Percentiles rank a stretch among this genome's conserved stretches.
These are phyloP conservation scores for Phalacrocorax carbo DNA, from an alignment of 2,113 vertebrate species.

Conservation along the genomic window DNA sequence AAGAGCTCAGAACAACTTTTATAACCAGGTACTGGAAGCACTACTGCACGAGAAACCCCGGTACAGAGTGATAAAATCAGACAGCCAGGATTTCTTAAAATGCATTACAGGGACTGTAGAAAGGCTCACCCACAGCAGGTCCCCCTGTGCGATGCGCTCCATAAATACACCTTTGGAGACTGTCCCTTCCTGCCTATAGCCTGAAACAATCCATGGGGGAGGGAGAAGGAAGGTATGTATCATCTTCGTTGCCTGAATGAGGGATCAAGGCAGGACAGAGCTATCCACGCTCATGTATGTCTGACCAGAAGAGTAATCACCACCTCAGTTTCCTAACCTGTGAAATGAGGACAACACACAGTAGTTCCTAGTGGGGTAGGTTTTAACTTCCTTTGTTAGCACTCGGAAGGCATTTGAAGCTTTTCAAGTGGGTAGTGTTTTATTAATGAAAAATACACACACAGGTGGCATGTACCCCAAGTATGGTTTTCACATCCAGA, in stretches of 20 bases:
- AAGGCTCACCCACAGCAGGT: background rate
- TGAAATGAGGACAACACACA: background rate
- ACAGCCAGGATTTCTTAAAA: background rate
- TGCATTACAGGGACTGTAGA: background rate
- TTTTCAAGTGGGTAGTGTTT: background rate
- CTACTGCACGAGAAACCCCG: background rate
- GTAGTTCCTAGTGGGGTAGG: fast-evolving
- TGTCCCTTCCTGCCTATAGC: background rate
- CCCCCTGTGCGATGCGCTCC: fast-evolving
- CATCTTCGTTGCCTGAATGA: background rate
- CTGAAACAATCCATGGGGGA: background rate
- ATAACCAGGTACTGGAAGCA: background rate
- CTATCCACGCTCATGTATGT: fast-evolving
- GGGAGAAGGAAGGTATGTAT: background rate
- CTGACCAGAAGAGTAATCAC: background rate
- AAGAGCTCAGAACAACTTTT: background rate
- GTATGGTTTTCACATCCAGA: background rate
- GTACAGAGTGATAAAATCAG: background rate
- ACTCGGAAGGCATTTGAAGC: background rate
- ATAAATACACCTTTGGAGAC: background rate
- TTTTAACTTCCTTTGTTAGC: background rate
- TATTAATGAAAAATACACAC: background rate
- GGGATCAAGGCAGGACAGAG: background rate
- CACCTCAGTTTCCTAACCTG: background rate
- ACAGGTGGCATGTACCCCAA: background rate